Conservation (phyloP, 2,797 vertebrate genomes). For the Setipinna tenuifilis region DNA sequence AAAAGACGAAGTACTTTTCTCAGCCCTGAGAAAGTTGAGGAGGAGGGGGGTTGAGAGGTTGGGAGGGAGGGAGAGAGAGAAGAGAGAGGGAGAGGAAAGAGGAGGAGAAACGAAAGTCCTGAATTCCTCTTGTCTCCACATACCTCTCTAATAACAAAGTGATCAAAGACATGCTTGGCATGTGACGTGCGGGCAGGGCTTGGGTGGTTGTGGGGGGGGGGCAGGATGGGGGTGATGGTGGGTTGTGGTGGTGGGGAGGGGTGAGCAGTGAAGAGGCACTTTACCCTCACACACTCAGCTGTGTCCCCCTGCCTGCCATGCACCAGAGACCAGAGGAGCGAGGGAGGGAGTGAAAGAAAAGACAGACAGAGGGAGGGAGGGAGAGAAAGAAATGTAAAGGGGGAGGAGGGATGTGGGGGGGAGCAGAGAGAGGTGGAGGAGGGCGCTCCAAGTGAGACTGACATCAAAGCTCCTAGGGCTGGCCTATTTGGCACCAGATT, state of each 20-base stretch:
- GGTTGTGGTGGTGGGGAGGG: background rate
- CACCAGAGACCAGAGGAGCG: background rate
- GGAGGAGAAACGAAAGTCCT: constrained; percentile 35
- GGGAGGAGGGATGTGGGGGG: background rate
- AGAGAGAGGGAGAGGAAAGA: constrained; percentile 42
- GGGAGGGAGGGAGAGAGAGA: no score
- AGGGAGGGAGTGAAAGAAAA: background rate
- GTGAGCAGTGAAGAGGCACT: constrained; percentile 45
- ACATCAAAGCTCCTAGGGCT: constrained; percentile 60
- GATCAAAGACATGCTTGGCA: constrained; percentile 73
- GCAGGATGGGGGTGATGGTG: background rate
- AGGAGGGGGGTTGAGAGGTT: no score
- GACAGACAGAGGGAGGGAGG: constrained; percentile 32
- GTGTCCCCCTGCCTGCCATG: constrained; percentile 48
- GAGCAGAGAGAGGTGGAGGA: constrained; percentile 43
- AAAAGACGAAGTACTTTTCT: background rate
- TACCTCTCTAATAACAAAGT: constrained; percentile 80
- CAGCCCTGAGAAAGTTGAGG: constrained; percentile 19
- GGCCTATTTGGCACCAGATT: constrained; percentile 56
- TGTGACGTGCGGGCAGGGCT: constrained; percentile 63
- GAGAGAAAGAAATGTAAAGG: constrained; percentile 30
- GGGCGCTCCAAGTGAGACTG: constrained; percentile 50
- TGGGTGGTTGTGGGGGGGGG: constrained; percentile 46
- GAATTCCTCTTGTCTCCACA: constrained; percentile 66
- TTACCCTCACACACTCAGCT: constrained; percentile 45